Base-by-base conservation (phyloP, 2,113 vertebrate genomes). In the Microcebus lehilahytsara region DNA sequence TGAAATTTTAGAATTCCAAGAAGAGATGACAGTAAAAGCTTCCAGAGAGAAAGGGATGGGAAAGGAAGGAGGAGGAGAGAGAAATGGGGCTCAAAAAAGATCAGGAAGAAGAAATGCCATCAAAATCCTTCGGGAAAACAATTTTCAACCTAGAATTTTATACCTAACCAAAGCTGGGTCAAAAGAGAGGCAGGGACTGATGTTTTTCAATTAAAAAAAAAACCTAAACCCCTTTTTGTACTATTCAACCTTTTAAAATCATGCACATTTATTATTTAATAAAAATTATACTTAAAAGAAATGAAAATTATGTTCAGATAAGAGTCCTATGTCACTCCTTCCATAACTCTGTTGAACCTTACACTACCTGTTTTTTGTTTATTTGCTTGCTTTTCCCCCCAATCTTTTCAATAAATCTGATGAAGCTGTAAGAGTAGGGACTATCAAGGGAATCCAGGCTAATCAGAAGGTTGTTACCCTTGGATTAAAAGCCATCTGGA, bases 401-500 rank as follows among this genome's bases (percentile, higher is more conserved):
- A 12, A 56, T 87, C 85, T 93, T 90, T 85, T 91, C 78, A n/a
- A 46, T 89, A 85, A 96, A 49, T 79, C 5, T 90, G 85, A 97
- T 77, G 81, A 93, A 92, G 80, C 58, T 56, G 5, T 75, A 89
- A 66, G 49, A 89, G 60, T 80, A 79, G 32, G 5, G 60, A 75
- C 9, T 95, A 64, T 89, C 85, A 60, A 81, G 83, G 93, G 96
- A 92, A 78, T 92, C 49, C 37, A 67, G 56, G 80, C 78, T 92
- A 93, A 96, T 96, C 85, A 97, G 93, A n/a, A 32, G 27, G 71
- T 89, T 98, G 60, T 42, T 91, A 67, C 32, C 96, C 96, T 97
- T 87, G 96, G 88, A 97, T 95, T 85, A 97, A 98, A 98, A 97
- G 32, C 8, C 75, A 97, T 75, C 96, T 80, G 97, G 94, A 96